A percentile compares a stretch with the other conserved stretches of the same genome.
phyloP scores from a whole-genome alignment of 2,888 invertebrate species.

The Chloromyia formosa region DNA sequence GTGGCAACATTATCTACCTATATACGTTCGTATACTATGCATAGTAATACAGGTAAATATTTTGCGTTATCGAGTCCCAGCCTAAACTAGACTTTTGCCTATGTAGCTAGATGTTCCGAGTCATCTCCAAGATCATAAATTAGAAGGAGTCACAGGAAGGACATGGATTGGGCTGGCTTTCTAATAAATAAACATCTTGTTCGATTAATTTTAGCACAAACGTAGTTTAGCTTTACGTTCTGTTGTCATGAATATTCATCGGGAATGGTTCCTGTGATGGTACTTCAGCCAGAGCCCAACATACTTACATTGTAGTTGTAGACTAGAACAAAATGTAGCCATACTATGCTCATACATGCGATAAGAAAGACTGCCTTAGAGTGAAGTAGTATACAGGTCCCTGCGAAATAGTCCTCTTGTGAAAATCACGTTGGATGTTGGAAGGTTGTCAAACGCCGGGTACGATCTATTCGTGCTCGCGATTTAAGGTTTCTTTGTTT shows the following conservation, averaged over 20 bases:
- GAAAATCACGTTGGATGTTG: slow-evolving; percentile 39
- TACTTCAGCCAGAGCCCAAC: not conserved
- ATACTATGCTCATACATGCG: not conserved
- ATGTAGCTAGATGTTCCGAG: no score
- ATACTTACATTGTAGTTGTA: not conserved
- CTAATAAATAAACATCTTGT: slow-evolving; percentile 45
- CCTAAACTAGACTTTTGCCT: no score
- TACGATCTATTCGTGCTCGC: slow-evolving; percentile 17
- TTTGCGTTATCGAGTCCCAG: no score
- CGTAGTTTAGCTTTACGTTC: slow-evolving; percentile 19
- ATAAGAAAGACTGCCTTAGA: slow-evolving; percentile 2
- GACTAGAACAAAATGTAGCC: not conserved
- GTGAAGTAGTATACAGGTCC: slow-evolving; percentile 15
- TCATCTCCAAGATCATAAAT: slow-evolving; percentile 22
- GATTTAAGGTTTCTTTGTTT: not conserved
- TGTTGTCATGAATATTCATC: slow-evolving; percentile 48
- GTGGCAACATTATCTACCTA: no score
- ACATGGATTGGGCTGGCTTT: slow-evolving; percentile 20
- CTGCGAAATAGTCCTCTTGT: slow-evolving; percentile 28
- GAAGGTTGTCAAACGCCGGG: not conserved
- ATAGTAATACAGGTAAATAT: no score
- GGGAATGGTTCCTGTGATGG: slow-evolving; percentile 1
- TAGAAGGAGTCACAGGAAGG: slow-evolving; percentile 23
- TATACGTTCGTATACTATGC: no score
- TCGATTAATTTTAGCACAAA: slow-evolving; percentile 43